A percentile compares a stretch with the other conserved stretches of the same genome.
These are phyloP conservation scores for Oligia fasciuncula DNA, from an alignment of 2,888 invertebrate genomes.

Conservation along the genomic window DNA sequence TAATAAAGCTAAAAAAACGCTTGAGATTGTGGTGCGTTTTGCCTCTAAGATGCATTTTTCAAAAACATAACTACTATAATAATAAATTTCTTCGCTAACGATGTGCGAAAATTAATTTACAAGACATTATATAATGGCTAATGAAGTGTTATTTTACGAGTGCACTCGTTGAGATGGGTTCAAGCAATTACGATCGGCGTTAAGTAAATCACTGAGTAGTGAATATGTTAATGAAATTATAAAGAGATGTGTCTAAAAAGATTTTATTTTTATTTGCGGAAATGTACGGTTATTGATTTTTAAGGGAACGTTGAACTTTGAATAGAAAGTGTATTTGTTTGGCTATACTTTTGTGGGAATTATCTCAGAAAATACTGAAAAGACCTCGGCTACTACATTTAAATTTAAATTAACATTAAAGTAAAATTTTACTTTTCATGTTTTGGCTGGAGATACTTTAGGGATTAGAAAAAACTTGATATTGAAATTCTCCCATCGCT, in stretches of 20 bases:
- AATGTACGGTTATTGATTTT: background rate
- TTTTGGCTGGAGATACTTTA: too few relatives aligned
- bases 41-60: slow-evolving; percentile 8
- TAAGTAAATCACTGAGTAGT: slow-evolving; percentile 43
- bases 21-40: background rate
- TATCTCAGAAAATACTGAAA: background rate
- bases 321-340: background rate
- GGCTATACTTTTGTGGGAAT: background rate
- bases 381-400: background rate
- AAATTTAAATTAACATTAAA: background rate
- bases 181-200: slow-evolving; percentile 59
- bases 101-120: slow-evolving; percentile 57
- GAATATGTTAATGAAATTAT: slow-evolving; percentile 34
- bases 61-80: background rate
- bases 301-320: background rate
- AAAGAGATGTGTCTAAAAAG: slow-evolving; percentile 7
- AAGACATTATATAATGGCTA: slow-evolving; percentile 64
- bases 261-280: background rate
- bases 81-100: slow-evolving; percentile 27
- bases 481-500: background rate
- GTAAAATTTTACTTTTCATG: background rate
- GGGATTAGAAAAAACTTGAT: background rate
- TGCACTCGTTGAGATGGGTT: slow-evolving; percentile 47
- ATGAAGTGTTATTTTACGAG: slow-evolving; percentile 67
- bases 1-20: background rate